These are phyloP conservation scores for Piaya cayana DNA, from an alignment of 2,113 vertebrate species.

Conservation along the genomic window DNA sequence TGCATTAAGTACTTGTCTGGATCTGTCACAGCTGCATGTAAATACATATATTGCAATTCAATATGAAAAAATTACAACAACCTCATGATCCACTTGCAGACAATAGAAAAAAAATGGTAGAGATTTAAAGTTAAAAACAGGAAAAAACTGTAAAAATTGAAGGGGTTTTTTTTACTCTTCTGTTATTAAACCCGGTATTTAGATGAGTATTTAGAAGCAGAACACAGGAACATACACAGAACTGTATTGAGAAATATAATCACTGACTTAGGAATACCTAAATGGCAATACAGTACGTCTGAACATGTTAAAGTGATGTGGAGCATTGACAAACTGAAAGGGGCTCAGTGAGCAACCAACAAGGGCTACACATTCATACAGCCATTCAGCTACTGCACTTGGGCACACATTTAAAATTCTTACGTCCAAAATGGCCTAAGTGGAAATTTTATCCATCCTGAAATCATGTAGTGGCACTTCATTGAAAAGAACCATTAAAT, in stretches of 20 bases:
- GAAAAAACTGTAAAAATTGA: neutral
- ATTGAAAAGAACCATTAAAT: neutral
- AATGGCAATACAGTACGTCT: neutral
- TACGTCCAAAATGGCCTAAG: neutral
- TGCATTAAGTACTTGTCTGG: neutral
- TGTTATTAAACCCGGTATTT: neutral
- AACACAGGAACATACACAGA: neutral
- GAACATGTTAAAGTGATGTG: neutral
- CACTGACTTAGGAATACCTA: neutral
- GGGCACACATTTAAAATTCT: neutral
- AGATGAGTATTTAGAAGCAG: neutral
- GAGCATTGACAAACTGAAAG: neutral
- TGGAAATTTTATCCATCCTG: neutral
- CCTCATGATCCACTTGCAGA: neutral
- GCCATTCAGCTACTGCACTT: neutral
- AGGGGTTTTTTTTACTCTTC: neutral
- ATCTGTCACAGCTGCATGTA: neutral
- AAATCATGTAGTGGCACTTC: neutral
- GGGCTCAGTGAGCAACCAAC: neutral
- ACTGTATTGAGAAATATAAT: neutral
- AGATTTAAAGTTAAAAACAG: neutral
- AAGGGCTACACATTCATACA: fast-evolving
- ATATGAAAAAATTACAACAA: neutral
- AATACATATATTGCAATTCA: neutral
- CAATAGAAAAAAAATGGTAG: neutral